Evolutionary conservation across 1,140 invertebrate species (phyloP), one percentile per base, ranked within the genome.

Genomic region (Sinella curviseta): DNA sequence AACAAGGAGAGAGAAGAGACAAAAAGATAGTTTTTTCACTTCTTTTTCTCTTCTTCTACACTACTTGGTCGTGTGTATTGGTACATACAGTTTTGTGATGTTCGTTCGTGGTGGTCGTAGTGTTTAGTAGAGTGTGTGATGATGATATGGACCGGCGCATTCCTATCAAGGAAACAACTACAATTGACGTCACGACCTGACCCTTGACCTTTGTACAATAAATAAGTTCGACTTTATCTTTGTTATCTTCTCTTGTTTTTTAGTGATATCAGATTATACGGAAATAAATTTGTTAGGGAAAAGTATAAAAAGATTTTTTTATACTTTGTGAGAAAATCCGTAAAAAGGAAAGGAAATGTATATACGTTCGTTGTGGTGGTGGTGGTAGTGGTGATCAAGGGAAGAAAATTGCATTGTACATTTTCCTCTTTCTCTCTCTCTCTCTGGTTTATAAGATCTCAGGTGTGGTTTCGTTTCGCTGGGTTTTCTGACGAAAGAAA

Each of bases 111-210:
- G 20, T 60, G 57, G 12, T 60, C 8, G 24, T 17, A 60, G 57
- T 60, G 24, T 26, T n/a, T n/a, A n/a, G n/a, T 14, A 17, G 8
- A 3, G 57, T 48, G 57, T n/a, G 24, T 60, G 57, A 60, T 60
- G 57, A 60, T 60, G 57, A 26, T 60, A 60, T 16, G 76, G 74
- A 55, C 78, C 78, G 78, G 76, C 78, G 74, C 78, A 76, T 74
- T 65, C 1, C 28, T 28, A 17, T 65, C n/a, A 30, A 31, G 78
- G 67, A 65, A 34, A 80, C 76, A 77, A 80, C 65, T 77, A 55
- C 78, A 55, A 76, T 80, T 80, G 78, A 80, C 78, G 78, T 80
- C 78, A 80, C 76, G 76, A 28, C 36, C 30, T 80, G 65, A 80
- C 78, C 78, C 78, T 80, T 80, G 78, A 80, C 78, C 78, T 80